phyloP scores from a whole-genome alignment of 2,113 vertebrate species.

The Sturnus vulgaris region DNA sequence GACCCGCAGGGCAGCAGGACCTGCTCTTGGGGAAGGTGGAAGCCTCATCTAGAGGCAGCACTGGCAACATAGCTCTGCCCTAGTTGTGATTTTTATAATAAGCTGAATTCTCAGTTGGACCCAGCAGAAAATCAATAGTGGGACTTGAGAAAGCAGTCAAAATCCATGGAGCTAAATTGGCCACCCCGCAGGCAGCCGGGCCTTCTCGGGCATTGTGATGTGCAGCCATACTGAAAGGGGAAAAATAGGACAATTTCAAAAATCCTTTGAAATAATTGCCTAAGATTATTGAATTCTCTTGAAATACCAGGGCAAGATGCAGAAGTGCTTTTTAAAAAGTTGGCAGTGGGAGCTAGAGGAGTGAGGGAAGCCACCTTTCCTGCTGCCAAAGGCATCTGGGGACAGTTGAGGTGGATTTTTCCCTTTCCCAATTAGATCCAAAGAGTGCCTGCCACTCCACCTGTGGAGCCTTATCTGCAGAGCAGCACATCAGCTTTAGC shows the following conservation, averaged over 20 bases:
- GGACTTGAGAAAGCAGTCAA: slow-evolving; percentile 20
- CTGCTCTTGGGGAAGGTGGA: fast-evolving
- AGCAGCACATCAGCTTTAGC: neutral
- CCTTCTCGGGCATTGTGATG: neutral
- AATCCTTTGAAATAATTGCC: neutral
- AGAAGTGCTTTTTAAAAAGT: neutral
- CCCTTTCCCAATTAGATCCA: neutral
- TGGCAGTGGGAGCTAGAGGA: neutral
- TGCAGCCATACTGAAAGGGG: neutral
- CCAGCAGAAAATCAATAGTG: neutral
- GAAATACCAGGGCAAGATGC: neutral
- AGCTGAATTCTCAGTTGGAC: slow-evolving; percentile 9
- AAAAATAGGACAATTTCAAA: neutral
- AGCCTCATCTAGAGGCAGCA: neutral
- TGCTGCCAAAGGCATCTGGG: neutral
- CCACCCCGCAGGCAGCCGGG: neutral
- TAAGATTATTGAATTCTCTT: neutral
- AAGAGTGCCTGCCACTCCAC: neutral
- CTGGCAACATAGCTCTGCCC: neutral
- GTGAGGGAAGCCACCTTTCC: neutral
- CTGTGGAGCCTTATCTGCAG: neutral
- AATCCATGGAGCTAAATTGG: slow-evolving; percentile 1
- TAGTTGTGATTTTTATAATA: neutral
- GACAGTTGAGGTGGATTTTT: neutral
- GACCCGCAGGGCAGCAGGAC: neutral